These are phyloP conservation scores for Gadopsis marmoratus DNA, from an alignment of 2,797 vertebrate species.

Conservation along the genomic window DNA sequence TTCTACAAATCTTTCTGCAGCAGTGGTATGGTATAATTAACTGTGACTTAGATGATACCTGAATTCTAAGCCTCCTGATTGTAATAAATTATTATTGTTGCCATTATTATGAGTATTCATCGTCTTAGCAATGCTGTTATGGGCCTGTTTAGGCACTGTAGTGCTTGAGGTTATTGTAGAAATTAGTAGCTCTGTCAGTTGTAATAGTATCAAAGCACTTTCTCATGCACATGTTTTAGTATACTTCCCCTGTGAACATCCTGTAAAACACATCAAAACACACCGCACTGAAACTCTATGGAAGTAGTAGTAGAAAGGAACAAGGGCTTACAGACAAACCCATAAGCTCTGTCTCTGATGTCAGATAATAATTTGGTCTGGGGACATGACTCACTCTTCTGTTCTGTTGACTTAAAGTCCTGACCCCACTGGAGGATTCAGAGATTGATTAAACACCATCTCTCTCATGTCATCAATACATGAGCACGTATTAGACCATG, in stretches of 20 bases:
- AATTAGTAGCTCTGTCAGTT: background rate
- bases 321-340: background rate
- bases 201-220: background rate
- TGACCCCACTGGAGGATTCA: slow-evolving; percentile 5
- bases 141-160: background rate
- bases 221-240: slow-evolving; percentile 8
- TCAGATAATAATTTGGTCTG: slow-evolving; percentile 24
- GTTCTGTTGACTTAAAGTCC: slow-evolving; percentile 4
- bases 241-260: slow-evolving; percentile 9
- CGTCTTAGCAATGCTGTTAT: background rate
- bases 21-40: background rate
- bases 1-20: background rate
- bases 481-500: too few relatives aligned
- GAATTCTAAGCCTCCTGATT: background rate
- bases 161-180: background rate
- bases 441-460: background rate
- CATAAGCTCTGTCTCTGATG: slow-evolving; percentile 16
- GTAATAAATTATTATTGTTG: background rate
- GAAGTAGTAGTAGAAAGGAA: background rate
- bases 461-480: background rate
- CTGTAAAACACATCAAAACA: slow-evolving; percentile 9
- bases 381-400: background rate
- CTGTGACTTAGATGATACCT: background rate
- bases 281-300: background rate
- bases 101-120: background rate